Percentiles rank a stretch among this genome's conserved stretches.
phyloP scores from a whole-genome alignment of 2,888 invertebrate species.

The Boloria euphrosyne region DNA sequence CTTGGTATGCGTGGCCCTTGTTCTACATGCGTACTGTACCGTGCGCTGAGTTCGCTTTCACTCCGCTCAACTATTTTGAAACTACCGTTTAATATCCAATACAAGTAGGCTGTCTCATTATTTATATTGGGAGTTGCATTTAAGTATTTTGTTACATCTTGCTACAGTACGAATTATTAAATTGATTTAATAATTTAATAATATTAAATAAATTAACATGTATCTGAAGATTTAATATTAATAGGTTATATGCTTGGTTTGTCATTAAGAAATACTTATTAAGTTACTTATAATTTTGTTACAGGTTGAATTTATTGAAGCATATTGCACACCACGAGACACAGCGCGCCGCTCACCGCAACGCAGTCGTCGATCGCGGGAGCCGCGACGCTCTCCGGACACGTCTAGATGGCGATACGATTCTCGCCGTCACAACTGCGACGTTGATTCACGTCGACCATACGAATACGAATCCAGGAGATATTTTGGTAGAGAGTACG shows the following conservation, averaged over 20 bases:
- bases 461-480: constrained; percentile 70
- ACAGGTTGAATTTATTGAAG: constrained; percentile 88
- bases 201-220: too few species aligned
- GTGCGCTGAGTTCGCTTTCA: constrained; percentile 33
- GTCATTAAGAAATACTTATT: background rate
- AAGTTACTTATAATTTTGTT: constrained; percentile 55
- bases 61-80: constrained; percentile 5
- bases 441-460: constrained; percentile 70
- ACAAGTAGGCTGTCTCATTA: too few species aligned
- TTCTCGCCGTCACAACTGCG: constrained; percentile 69
- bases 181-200: too few species aligned
- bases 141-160: too few species aligned
- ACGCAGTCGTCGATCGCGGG: constrained; percentile 71
- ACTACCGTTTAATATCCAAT: background rate
- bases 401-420: constrained; percentile 76
- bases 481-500: constrained; percentile 63
- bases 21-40: constrained; percentile 40
- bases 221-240: too few species aligned
- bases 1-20: constrained; percentile 51
- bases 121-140: too few species aligned
- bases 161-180: too few species aligned
- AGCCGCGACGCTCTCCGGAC: constrained; percentile 71
- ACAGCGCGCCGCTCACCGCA: constrained; percentile 79
- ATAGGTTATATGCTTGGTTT: too few species aligned
- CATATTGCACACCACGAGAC: constrained; percentile 88